Base-by-base conservation (phyloP, 2,888 invertebrate genomes). In the Polydrusus tereticollis region DNA sequence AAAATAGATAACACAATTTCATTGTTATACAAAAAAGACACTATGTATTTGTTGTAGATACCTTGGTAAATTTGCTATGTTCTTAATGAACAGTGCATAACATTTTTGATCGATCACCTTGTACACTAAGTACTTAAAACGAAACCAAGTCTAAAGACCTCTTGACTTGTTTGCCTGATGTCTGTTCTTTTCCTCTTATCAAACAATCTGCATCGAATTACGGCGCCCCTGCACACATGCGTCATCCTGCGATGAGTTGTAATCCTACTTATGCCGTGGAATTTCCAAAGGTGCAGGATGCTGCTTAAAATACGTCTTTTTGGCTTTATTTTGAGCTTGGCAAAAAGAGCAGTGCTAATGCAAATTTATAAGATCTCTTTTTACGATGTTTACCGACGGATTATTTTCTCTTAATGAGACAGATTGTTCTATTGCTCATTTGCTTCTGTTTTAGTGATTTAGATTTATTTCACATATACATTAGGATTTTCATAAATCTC, bases 361-460 rank as follows among this genome's bases (percentile, higher is more conserved):
- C 52, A 55, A 55, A 55, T 29, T 55, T 55, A 55, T 55, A 55
- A 55, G 52, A 55, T 16, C 52, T 29, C 52, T 55, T 52, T 52
- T 55, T 55, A 21, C n/a, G 47, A 55, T 55, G 52, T 55, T 55
- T 55, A 29, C 18, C 16, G 29, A 29, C 29, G 16, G 52, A 55
- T 55, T 55, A 55, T 55, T 55, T 55, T 55, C 29, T 55, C 52
- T 14, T 50, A 55, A 55, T 55, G 52, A 55, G 52, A 12, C 52
- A 16, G 52, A 55, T 55, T 55, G 52, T 55, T 29, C 6, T 55
- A 8, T 29, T 16, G 29, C 16, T 50, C 12, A 1, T 52, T 55
- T 55, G 4, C 14, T 14, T 10, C 14, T 16, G 16, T 16, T 55
- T 29, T 29, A 33, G 16, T 47, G 14, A 26, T 52, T 38, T 38